A percentile compares a stretch with the other conserved stretches of the same genome.
Evolutionary conservation across 2,888 invertebrate genomes (phyloP).

Genomic region (Automeris io): DNA sequence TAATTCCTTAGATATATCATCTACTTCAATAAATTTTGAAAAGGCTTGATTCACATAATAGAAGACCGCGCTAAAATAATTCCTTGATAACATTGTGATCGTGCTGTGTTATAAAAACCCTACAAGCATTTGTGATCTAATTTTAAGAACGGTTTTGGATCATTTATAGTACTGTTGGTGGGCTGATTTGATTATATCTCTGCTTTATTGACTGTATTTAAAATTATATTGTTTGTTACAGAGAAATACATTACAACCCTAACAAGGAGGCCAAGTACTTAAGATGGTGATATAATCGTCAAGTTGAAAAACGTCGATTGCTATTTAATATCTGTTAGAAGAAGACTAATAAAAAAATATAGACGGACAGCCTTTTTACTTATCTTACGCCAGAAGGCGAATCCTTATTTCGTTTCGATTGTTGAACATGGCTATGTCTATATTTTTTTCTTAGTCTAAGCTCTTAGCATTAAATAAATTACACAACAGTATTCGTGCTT

Average conservation of each 20-base stretch:
- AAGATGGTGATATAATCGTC: slow-evolving; percentile 51
- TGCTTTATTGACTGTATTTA: not conserved
- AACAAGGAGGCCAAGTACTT: slow-evolving; percentile 63
- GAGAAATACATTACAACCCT: slow-evolving; percentile 65
- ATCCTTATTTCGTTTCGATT: no score
- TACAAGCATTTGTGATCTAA: slow-evolving; percentile 46
- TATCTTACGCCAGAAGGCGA: no score
- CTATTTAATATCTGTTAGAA: slow-evolving; percentile 20
- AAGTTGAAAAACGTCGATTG: slow-evolving; percentile 20
- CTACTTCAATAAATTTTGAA: no score
- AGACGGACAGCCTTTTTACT: no score
- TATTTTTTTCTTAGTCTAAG: no score
- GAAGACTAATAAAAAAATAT: slow-evolving; percentile 9
- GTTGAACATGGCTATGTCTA: no score
- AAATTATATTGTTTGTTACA: slow-evolving; percentile 44
- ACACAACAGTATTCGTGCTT: slow-evolving; percentile 73
- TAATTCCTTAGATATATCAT: no score
- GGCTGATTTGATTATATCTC: not conserved
- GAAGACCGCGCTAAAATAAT: slow-evolving; percentile 38
- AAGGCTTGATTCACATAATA: slow-evolving; percentile 4
- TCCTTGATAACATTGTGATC: slow-evolving; percentile 25
- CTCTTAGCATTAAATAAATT: no score
- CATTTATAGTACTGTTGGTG: not conserved
- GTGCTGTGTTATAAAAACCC: slow-evolving; percentile 40
- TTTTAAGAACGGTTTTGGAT: slow-evolving; percentile 14